phyloP scores from a whole-genome alignment of 2,888 invertebrate genomes.

The Arrhopalites spinosus region DNA sequence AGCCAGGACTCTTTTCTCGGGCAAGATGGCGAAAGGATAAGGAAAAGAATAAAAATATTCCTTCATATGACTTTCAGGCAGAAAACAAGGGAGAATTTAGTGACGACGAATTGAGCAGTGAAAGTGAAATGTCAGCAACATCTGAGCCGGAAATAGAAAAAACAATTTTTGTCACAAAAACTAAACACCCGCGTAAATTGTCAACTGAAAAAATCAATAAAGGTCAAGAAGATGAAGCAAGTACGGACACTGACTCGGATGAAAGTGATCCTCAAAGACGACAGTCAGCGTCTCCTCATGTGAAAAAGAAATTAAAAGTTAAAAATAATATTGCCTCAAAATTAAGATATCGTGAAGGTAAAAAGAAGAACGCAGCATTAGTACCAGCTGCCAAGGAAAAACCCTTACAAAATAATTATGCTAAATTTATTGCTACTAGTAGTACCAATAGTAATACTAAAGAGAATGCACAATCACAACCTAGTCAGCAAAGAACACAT shows the following conservation, averaged over 20 bases:
- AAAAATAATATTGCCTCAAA: slow-evolving; percentile 26
- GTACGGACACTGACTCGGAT: not conserved
- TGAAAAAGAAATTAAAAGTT: slow-evolving; percentile 13
- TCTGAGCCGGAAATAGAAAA: slow-evolving; percentile 7
- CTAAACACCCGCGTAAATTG: not conserved
- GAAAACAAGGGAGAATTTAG: not conserved
- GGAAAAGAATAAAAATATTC: not conserved
- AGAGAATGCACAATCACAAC: not conserved
- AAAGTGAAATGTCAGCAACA: not conserved
- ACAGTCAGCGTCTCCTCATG: not conserved
- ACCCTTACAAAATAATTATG: not conserved
- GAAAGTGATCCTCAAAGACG: not conserved
- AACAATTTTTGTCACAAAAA: not conserved
- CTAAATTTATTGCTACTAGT: not conserved
- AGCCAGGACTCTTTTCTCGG: slow-evolving; percentile 20
- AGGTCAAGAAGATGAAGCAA: not conserved
- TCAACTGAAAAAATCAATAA: not conserved
- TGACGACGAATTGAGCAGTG: not conserved
- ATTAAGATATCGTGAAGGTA: slow-evolving; percentile 12
- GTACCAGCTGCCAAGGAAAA: not conserved
- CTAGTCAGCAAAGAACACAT: not conserved
- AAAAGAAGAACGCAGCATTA: not conserved
- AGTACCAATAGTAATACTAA: not conserved
- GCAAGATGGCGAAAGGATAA: slow-evolving; percentile 29
- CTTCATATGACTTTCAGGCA: not conserved